Conservation (phyloP, 2,888 invertebrate species). For the Nymphalis polychloros region DNA sequence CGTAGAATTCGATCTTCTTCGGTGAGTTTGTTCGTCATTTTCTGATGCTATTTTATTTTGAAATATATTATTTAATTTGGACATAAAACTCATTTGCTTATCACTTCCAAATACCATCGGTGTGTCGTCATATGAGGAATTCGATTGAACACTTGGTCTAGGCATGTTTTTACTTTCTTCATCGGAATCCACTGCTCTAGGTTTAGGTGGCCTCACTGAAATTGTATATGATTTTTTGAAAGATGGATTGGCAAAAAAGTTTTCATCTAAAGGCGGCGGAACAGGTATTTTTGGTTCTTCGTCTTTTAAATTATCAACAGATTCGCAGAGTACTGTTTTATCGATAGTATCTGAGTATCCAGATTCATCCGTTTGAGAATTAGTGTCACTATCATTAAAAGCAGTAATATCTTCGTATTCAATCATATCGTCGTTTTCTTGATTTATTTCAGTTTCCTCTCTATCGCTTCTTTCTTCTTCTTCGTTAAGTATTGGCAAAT, state of each 20-base stretch:
- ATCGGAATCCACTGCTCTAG: constrained; percentile 38
- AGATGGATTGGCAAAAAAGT: constrained; percentile 53
- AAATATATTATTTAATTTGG: constrained; percentile 68
- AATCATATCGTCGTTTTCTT: constrained; percentile 31
- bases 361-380: constrained; percentile 73
- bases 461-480: constrained; percentile 61
- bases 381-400: constrained; percentile 68
- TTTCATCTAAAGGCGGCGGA: constrained; percentile 71
- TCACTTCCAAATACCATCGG: constrained; percentile 53
- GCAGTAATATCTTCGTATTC: constrained; percentile 62
- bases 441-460: constrained; percentile 42
- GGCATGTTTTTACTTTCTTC: constrained; percentile 40
- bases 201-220: constrained; percentile 44
- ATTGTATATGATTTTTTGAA: constrained; percentile 53
- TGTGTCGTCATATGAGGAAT: constrained; percentile 47
- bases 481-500: constrained; percentile 69
- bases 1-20: constrained; percentile 66
- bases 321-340: constrained; percentile 57
- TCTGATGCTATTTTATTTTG: constrained; percentile 58
- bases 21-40: constrained; percentile 57
- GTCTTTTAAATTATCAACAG: constrained; percentile 54
- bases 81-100: constrained; percentile 65
- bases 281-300: constrained; percentile 61
- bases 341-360: constrained; percentile 76
- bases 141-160: constrained; percentile 48